Evolutionary conservation across 2,797 vertebrate genomes (phyloP), one percentile per base, ranked within the genome.

Genomic region (Eutrigla gurnardus): DNA sequence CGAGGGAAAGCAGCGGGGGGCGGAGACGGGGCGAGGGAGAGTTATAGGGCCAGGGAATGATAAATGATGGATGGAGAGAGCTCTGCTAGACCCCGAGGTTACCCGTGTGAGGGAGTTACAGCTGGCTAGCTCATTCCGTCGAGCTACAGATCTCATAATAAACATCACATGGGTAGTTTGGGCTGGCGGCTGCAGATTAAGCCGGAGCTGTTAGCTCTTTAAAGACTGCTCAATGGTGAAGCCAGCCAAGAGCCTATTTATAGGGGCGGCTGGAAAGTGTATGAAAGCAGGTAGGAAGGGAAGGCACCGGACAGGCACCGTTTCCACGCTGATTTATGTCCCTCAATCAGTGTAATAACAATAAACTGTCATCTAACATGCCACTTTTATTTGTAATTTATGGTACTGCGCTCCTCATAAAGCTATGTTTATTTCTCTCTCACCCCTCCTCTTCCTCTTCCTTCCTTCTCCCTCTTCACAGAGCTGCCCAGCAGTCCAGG

Each of bases 401-500:
- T 88, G 80, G 70, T 35, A 42, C 77, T 54, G 75, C 37, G 14
- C 86, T 81, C 65, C 91, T 91, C 88, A 93, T 93, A 91, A 91
- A 91, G 71, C 75, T 79, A 42, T 88, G 75, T 89, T 90, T 92
- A 89, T 91, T 82, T 85, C 77, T 82, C 86, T 79, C 82, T 36
- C 32, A 15, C 5, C 3, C 42, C 15, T 11, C 78, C 61, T 66
- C 70, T 70, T 57, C 36, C 54, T 25, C 32, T 54, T 57, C 45
- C 37, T 36, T 68, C 5, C 73, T n/a, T 45, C 6, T 43, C 46
- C 72, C 86, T 50, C 43, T 87, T 60, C 85, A 6, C 92, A 98
- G 97, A 97, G 54, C 94, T 97, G 87, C 96, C 96, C 54, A 96
- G 93, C 81, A 97, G 96, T 89, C 96, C 97, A 18, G 96, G 95